Conservation (phyloP, 2,888 invertebrate genomes). For the Caenorhabditis sp. region DNA sequence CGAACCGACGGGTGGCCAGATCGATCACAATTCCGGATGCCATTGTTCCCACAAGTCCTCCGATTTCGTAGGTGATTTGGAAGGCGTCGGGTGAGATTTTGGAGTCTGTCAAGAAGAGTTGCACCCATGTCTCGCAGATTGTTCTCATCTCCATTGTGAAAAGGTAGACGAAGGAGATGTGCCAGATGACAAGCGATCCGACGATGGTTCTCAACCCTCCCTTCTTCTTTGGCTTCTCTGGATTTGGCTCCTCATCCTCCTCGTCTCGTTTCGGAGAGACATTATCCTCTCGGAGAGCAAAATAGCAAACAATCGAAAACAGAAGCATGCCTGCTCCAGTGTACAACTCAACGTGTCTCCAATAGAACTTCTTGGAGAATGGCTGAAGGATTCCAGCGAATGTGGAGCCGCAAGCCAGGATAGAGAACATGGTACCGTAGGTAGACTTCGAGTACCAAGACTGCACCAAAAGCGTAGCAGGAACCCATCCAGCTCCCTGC, state of each 20-base stretch:
- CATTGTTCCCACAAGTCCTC: constrained; percentile 72
- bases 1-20: constrained; percentile 49
- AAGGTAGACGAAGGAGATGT: constrained; percentile 62
- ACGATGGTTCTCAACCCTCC: constrained; percentile 50
- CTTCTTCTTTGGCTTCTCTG: constrained; percentile 55
- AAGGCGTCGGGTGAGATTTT: constrained; percentile 65
- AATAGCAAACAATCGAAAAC: constrained; percentile 55
- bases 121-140: constrained; percentile 75
- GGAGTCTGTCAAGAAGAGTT: constrained; percentile 65
- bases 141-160: constrained; percentile 71
- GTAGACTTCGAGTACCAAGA: constrained; percentile 67
- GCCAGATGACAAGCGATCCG: constrained; percentile 59
- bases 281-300: constrained; percentile 55
- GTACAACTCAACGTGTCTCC: constrained; percentile 66
- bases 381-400: constrained; percentile 71
- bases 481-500: constrained; percentile 73
- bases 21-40: constrained; percentile 70
- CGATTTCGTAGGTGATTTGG: constrained; percentile 72
- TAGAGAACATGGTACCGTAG: constrained; percentile 71
- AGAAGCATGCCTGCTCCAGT: constrained; percentile 58
- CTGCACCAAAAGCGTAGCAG: constrained; percentile 65
- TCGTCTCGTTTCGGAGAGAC: constrained; percentile 48
- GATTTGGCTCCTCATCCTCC: constrained; percentile 49
- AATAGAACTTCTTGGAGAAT: constrained; percentile 64
- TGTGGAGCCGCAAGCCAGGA: constrained; percentile 70